Base-by-base conservation (phyloP, 2,888 invertebrate species). In the Spilosoma lubricipeda region DNA sequence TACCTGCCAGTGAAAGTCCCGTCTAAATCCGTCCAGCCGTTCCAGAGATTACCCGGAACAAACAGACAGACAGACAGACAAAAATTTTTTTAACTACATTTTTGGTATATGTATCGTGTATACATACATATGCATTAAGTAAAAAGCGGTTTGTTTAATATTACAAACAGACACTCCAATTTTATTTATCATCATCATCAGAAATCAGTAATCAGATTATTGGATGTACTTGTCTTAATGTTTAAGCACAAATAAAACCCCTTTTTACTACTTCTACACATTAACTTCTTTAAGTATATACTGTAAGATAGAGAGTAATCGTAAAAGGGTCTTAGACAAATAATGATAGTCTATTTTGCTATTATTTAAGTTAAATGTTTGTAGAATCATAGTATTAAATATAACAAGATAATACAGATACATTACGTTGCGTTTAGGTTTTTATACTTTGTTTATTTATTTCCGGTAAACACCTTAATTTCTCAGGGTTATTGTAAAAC, bases 401-500 rank as follows among this genome's bases (percentile, higher is more conserved):
- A 5, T 18, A 15, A 8, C 5, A 63, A 63, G 2, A 15, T 59
- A 59, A 27, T 27, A 59, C 39, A 39, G 3, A 3, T 30, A 2
- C 7, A 30, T 27, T 39, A 30, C 30, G 18, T 63, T 27, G 3
- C 1, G 63, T 70, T 48, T 33, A 23, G 9, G 11, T 23, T 7
- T 45, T 15, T 45, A 20, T 15, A 30, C 15, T 45, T 42, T 45
- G 9, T 48, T 30, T 13, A 68, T 48, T 68, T 68, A 36, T 39
- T 36, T 39, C n/a, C 23, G 36, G 9, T 65, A 66, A 11, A 39
- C 33, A 64, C 64, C 4, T 5, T 23, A 3, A 27, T 65, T 65
- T n/a, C 65, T 36, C 39, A 39, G 45, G 30, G 67, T 82, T 70
- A 69, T 75, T 80, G 82, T 83, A 85, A 87, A 84, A 84, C 80